These are phyloP conservation scores for Panagrolaimus sp. DNA, from an alignment of 1,140 invertebrate genomes.

Conservation along the genomic window DNA sequence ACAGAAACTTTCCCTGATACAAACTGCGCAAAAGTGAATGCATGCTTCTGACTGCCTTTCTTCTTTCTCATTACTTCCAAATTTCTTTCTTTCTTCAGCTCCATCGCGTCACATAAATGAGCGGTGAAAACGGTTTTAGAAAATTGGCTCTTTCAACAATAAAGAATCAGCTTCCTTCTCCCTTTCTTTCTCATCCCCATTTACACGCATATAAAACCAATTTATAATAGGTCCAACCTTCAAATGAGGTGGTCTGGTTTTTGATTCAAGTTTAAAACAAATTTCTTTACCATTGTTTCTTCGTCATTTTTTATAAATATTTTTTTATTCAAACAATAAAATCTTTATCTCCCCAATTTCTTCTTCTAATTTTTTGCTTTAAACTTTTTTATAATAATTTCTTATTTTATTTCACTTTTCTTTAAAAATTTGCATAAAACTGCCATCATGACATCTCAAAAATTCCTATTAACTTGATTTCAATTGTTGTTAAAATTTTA, in stretches of 20 bases:
- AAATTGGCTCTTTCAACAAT: background rate
- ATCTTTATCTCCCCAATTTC: no score
- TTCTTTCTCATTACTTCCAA: background rate
- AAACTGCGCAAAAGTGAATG: background rate
- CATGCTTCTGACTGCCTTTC: background rate
- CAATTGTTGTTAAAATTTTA: no score
- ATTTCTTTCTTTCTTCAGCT: constrained; percentile 4
- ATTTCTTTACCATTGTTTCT: no score
- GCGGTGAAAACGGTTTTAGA: constrained; percentile 18
- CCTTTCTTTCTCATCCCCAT: background rate
- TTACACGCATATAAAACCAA: background rate
- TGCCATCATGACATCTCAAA: no score
- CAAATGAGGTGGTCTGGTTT: constrained; percentile 5
- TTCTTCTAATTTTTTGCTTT: no score
- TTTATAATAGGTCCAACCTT: no score
- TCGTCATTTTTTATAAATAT: no score
- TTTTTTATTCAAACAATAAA: no score
- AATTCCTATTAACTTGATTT: no score
- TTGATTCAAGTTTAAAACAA: constrained; percentile 10
- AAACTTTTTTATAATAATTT: no score
- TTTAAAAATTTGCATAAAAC: no score
- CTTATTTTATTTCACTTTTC: no score
- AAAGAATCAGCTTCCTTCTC: constrained; percentile 1
- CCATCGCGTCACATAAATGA: constrained; percentile 13
- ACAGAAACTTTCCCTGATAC: background rate